Conservation (phyloP, 2,113 vertebrate species). For the Pachypanchax playfairii region DNA sequence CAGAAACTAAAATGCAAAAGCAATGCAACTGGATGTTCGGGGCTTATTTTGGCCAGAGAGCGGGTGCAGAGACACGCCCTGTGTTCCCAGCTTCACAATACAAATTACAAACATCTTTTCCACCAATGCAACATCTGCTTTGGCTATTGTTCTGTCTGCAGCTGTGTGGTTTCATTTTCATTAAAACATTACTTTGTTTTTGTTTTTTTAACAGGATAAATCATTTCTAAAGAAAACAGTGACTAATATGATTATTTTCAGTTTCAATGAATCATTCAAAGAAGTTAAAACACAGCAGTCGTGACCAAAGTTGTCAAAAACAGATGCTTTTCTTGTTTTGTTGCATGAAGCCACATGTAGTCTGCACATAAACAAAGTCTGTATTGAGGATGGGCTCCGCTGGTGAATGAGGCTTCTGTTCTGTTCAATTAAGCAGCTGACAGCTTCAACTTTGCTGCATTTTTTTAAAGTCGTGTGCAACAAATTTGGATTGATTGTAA, state of each 20-base stretch:
- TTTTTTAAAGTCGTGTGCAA: background rate
- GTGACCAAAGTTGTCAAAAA: constrained; percentile 11
- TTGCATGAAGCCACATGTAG: constrained; percentile 21
- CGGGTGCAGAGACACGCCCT: constrained; percentile 30
- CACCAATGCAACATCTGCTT: constrained; percentile 34
- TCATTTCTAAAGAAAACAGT: background rate
- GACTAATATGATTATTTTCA: constrained; percentile 11
- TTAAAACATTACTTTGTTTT: constrained; percentile 16
- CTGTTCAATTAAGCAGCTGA: constrained; percentile 26
- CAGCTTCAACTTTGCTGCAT: constrained; percentile 23
- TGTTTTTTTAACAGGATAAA: background rate
- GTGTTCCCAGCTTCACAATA: constrained; percentile 23
- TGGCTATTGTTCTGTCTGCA: constrained; percentile 32
- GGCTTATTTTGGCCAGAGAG: constrained; percentile 23
- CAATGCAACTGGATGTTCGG: constrained; percentile 16
- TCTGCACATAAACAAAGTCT: constrained; percentile 41
- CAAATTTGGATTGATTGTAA: constrained; percentile 18
- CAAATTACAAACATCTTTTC: constrained; percentile 38
- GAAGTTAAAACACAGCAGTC: constrained; percentile 4
- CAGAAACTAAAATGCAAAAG: constrained; percentile 20
- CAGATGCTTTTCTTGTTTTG: constrained; percentile 18
- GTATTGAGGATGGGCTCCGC: constrained; percentile 23
- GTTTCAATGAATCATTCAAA: constrained; percentile 20
- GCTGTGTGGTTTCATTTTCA: constrained; percentile 22
- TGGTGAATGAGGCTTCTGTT: constrained; percentile 58